Evolutionary conservation across 2,888 invertebrate species (phyloP).

Genomic region (Lumbricus terrestris): DNA sequence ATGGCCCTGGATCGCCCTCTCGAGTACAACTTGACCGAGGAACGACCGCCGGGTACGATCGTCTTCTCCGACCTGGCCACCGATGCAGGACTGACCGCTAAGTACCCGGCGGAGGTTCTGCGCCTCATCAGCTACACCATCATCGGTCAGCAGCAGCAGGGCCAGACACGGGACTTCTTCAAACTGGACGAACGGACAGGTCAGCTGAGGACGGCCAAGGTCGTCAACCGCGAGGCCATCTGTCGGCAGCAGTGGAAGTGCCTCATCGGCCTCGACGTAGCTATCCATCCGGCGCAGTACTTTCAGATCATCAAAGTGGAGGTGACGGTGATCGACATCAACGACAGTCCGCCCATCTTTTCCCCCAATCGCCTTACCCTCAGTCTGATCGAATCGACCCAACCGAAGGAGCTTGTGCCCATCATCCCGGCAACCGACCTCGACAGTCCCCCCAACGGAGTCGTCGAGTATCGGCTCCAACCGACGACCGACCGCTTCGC

Average conservation of each 20-base stretch:
- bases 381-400: constrained; percentile 24
- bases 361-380: not conserved
- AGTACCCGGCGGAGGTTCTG: constrained; percentile 8
- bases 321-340: constrained; percentile 30
- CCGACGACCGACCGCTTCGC: not conserved
- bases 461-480: constrained; percentile 18
- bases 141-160: constrained; percentile 18
- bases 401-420: constrained; percentile 15
- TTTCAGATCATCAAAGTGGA: constrained; percentile 29
- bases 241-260: constrained; percentile 18
- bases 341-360: constrained; percentile 34
- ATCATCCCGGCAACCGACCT: constrained; percentile 26
- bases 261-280: constrained; percentile 14
- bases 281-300: constrained; percentile 19
- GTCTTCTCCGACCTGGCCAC: constrained; percentile 15
- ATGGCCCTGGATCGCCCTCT: constrained; percentile 8
- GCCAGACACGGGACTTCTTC: not conserved
- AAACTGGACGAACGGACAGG: not conserved
- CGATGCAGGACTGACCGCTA: constrained; percentile 17
- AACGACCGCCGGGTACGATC: constrained; percentile 28
- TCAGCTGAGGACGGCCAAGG: not conserved
- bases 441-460: constrained; percentile 30
- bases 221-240: constrained; percentile 9
- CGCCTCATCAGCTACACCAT: not conserved
- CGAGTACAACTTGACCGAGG: constrained; percentile 25